Evolutionary conservation across 2,888 invertebrate genomes (phyloP).

Genomic region (Blastobasis lacticolella): DNA sequence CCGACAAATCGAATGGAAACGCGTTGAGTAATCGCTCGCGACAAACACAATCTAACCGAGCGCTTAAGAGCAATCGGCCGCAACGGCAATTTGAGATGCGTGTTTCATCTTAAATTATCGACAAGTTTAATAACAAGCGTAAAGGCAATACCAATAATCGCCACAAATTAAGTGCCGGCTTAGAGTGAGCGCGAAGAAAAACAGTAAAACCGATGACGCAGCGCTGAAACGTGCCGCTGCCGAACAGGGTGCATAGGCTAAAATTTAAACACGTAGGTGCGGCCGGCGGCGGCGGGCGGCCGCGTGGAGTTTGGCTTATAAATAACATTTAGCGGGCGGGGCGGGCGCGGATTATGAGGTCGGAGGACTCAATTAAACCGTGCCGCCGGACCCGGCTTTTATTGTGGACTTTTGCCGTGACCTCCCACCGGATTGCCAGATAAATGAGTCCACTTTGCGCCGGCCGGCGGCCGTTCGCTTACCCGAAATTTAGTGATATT

Average conservation of each 20-base stretch:
- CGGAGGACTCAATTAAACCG: constrained; percentile 72
- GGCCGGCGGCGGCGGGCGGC: constrained; percentile 16
- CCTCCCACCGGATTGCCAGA: constrained; percentile 65
- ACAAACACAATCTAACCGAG: constrained; percentile 52
- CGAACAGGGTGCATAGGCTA: constrained; percentile 44
- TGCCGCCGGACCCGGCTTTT: constrained; percentile 67
- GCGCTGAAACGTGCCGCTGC: constrained; percentile 30
- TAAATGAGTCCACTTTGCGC: constrained; percentile 63
- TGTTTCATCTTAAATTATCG: constrained; percentile 69
- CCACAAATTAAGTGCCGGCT: constrained; percentile 59
- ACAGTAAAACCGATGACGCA: constrained; percentile 49
- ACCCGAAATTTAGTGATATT: constrained; percentile 41
- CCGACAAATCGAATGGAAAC: constrained; percentile 46
- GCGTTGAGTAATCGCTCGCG: constrained; percentile 44
- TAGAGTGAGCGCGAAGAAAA: constrained; percentile 51
- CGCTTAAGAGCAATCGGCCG: constrained; percentile 53
- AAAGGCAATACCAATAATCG: constrained; percentile 61
- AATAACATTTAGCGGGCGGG: constrained; percentile 68
- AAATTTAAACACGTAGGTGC: constrained; percentile 38
- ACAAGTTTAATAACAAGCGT: constrained; percentile 68
- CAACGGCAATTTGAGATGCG: constrained; percentile 62
- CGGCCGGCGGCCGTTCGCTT: constrained; percentile 37
- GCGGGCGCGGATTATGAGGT: constrained; percentile 68
- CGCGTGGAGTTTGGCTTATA: constrained; percentile 60
- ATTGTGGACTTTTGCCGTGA: constrained; percentile 67